A percentile compares a stretch with the other conserved stretches of the same genome.
These are phyloP conservation scores for Squalus acanthias DNA, from an alignment of 2,797 vertebrate species.

Conservation along the genomic window DNA sequence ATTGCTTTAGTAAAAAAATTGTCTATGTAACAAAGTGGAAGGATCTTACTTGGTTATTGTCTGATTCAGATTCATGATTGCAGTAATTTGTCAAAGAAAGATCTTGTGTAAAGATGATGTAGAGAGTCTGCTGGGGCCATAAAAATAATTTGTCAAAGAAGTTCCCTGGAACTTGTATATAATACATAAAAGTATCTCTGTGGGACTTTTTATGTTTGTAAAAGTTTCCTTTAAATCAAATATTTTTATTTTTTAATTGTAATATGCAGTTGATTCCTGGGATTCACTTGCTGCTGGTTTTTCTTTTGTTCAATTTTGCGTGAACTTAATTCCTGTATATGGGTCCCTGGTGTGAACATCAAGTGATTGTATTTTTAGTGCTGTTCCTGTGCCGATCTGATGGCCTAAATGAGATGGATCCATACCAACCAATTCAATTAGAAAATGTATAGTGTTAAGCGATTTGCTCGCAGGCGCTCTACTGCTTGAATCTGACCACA, in stretches of 20 bases:
- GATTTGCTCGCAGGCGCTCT: not conserved
- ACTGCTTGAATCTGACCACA: not conserved
- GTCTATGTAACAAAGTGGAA: not conserved
- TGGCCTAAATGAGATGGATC: not conserved
- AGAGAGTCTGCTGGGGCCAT: no score
- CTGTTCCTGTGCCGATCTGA: not conserved
- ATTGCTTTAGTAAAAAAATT: not conserved
- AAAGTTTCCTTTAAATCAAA: not conserved
- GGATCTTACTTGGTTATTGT: not conserved
- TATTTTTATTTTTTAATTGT: not conserved
- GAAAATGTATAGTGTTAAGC: not conserved
- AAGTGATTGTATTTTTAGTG: not conserved
- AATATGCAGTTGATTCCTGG: not conserved
- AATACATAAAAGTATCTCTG: not conserved
- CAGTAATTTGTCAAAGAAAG: not conserved
- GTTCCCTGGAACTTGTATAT: not conserved
- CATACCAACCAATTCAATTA: not conserved
- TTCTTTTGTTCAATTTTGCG: not conserved
- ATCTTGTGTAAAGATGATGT: not conserved
- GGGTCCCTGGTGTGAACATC: not conserved
- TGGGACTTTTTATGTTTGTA: not conserved
- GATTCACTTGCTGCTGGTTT: not conserved
- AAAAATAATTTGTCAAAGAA: not conserved
- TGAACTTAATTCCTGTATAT: not conserved
- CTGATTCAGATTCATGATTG: not conserved